phyloP scores from a whole-genome alignment of 2,888 invertebrate species.

The Harpalus rubripes region DNA sequence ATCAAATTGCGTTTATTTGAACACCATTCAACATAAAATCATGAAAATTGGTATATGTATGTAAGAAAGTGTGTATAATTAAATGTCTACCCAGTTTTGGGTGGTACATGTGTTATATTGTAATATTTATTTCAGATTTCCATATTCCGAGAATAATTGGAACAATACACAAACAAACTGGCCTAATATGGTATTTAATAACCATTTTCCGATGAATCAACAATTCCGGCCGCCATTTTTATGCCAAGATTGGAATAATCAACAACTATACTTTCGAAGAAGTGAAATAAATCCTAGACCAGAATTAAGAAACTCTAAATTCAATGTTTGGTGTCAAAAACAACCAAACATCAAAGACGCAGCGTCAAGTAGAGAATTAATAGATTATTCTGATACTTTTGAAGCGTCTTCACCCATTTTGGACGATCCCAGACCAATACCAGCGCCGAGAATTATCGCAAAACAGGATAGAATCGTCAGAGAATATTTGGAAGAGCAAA shows the following conservation, averaged over 20 bases:
- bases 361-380: neutral
- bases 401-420: neutral
- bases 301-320: neutral
- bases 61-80: no score
- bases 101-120: no score
- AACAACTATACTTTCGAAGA: neutral
- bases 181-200: neutral
- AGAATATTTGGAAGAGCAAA: neutral
- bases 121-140: neutral
- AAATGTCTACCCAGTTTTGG: no score
- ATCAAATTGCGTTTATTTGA: no score
- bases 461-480: neutral
- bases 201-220: neutral
- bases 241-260: neutral
- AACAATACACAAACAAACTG: slow-evolving; percentile 9
- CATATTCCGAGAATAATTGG: neutral
- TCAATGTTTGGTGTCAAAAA: slow-evolving; percentile 17
- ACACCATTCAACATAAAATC: no score
- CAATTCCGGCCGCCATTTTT: neutral
- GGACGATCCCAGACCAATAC: neutral
- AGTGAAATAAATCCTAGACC: neutral
- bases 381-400: slow-evolving; percentile 11
- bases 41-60: no score
- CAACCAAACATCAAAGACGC: neutral
- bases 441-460: neutral